phyloP scores from a whole-genome alignment of 2,113 vertebrate species.

The Danionella cerebrum region DNA sequence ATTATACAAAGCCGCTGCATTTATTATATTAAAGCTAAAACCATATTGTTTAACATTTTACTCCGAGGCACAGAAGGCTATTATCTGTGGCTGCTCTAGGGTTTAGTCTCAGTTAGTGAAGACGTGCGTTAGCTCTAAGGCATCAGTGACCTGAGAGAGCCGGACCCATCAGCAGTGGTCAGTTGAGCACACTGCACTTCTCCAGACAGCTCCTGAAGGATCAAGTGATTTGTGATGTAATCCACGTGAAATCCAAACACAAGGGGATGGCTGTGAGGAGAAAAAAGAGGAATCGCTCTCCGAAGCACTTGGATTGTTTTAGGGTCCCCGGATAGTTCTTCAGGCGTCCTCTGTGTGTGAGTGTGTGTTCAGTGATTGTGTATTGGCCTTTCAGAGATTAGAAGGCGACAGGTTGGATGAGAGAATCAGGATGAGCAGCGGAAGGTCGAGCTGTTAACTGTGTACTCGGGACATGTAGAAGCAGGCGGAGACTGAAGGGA shows the following conservation, averaged over 20 bases:
- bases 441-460: conserved; percentile 35
- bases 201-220: conserved; percentile 2
- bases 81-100: background rate
- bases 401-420: conserved; percentile 29
- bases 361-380: conserved; percentile 7
- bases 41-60: too few species aligned
- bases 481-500: conserved; percentile 1
- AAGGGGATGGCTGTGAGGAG: background rate
- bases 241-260: conserved; percentile 53
- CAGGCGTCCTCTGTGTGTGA: background rate
- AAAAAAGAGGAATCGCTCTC: background rate
- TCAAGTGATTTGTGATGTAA: conserved; percentile 58
- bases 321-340: conserved; percentile 3
- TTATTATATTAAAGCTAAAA: background rate
- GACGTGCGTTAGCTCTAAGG: background rate
- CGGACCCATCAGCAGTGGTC: background rate
- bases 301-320: background rate
- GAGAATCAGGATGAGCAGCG: conserved; percentile 30
- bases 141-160: background rate
- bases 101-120: background rate
- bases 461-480: conserved; percentile 25
- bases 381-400: conserved; percentile 29
- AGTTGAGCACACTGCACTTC: background rate
- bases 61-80: background rate
- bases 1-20: too few species aligned